Conservation (phyloP, 2,113 vertebrate genomes). For the Otus sunia region DNA sequence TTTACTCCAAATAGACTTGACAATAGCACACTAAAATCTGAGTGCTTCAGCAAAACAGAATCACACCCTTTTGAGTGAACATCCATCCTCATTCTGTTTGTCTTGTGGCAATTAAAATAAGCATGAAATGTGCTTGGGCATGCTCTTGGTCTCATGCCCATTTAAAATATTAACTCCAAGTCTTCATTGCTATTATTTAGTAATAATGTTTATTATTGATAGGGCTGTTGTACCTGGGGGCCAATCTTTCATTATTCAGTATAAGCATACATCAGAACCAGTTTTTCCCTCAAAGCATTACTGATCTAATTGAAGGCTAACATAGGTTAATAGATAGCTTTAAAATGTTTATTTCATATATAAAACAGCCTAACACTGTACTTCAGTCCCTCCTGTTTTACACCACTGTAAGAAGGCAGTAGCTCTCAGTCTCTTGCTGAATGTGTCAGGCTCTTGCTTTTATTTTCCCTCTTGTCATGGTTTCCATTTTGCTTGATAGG, state of each 20-base stretch:
- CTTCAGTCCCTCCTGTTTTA: neutral
- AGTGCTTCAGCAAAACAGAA: conserved; percentile 56
- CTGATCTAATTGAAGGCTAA: conserved; percentile 28
- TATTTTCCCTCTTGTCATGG: neutral
- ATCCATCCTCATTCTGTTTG: conserved; percentile 15
- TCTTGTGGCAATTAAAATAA: conserved; percentile 57
- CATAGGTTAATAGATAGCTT: conserved; percentile 11
- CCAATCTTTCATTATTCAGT: conserved; percentile 38
- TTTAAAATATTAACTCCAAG: conserved; percentile 36
- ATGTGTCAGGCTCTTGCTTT: neutral
- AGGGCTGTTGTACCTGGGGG: conserved; percentile 24
- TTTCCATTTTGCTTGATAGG: neutral
- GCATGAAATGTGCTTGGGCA: conserved; percentile 46
- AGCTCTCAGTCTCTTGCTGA: neutral
- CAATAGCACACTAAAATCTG: conserved; percentile 18
- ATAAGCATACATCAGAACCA: neutral
- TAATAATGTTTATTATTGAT: conserved; percentile 62
- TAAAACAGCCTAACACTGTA: neutral
- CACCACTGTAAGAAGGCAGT: neutral
- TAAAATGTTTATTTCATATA: neutral
- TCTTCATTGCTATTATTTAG: conserved; percentile 38
- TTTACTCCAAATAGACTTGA: conserved; percentile 43
- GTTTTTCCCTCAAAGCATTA: neutral
- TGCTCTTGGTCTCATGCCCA: conserved; percentile 22
- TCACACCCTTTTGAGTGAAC: conserved; percentile 10